Base-by-base conservation (phyloP, 2,113 vertebrate species). In the Epinephelus fuscoguttatus region DNA sequence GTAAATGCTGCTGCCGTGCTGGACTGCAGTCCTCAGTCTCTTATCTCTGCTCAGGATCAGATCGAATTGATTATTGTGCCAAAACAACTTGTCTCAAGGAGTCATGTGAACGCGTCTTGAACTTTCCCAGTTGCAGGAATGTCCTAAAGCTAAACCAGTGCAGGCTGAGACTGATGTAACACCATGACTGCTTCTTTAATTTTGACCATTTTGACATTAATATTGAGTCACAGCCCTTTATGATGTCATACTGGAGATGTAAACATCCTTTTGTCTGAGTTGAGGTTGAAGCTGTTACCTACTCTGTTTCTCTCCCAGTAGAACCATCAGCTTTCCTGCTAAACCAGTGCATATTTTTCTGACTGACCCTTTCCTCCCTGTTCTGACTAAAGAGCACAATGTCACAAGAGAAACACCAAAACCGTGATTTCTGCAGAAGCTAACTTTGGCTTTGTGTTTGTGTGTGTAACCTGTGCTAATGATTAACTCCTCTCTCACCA, bases 401-500 rank as follows among this genome's bases (percentile, higher is more conserved):
- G 70, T 42, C 19, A 7, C 33, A 45, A 23, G 25, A 27, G 40
- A 19, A 62, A 52, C 6, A 52, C 25, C 15, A 33, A 59, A 62
- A 45, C 49, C 33, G 1, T 40, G n/a, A 18, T 55, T 52, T 42
- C 53, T 75, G 2, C 23, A 6, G 33, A 37, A 6, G 27, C 4
- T 70, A 23, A 40, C 42, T 40, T 23, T 52, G 33, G 56, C 33
- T 47, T 7, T 71, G 14, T 78, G 42, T 69, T 33, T 69, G 52
- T 78, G 70, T 78, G 4, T 73, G 57, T 81, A 49, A 19, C 25
- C 76, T 89, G 42, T 84, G 76, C 86, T 95, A 94, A 95, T 86
- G 70, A 77, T 86, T 85, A 93, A 92, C 90, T 85, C 87, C 81
- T 94, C 81, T 96, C 88, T 91, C 84, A 37, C 80, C 84, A 95